These are phyloP conservation scores for Danio aesculapii DNA, from an alignment of 2,797 vertebrate genomes.

Conservation along the genomic window DNA sequence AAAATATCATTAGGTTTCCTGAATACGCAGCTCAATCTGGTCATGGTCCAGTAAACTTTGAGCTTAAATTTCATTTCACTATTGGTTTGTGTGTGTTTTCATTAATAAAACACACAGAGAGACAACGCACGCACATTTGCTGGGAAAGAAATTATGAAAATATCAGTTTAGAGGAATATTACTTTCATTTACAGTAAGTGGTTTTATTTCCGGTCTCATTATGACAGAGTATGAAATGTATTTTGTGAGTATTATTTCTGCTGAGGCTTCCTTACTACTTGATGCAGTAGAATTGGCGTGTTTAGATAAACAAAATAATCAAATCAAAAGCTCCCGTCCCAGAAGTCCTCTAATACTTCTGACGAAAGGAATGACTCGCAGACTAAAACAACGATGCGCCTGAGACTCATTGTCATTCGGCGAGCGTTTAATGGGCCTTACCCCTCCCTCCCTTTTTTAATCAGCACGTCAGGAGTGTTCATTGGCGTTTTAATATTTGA, in stretches of 20 bases:
- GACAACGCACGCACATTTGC: not conserved
- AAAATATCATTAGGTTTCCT: slow-evolving; percentile 47
- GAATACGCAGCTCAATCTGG: slow-evolving; percentile 36
- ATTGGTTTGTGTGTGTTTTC: slow-evolving; percentile 35
- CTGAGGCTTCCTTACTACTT: slow-evolving; percentile 7
- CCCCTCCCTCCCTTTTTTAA: slow-evolving; percentile 54
- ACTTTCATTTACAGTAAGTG: slow-evolving; percentile 10
- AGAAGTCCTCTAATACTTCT: slow-evolving; percentile 7
- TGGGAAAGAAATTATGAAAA: slow-evolving; percentile 19
- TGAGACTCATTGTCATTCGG: slow-evolving; percentile 64
- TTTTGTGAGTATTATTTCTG: slow-evolving; percentile 22
- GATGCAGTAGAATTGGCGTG: slow-evolving; percentile 14
- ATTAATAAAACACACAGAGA: slow-evolving; percentile 12
- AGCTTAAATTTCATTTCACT: slow-evolving; percentile 43
- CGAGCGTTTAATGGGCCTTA: slow-evolving; percentile 50
- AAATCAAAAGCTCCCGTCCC: slow-evolving; percentile 9
- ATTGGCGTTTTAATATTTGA: slow-evolving; percentile 50
- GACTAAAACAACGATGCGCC: slow-evolving; percentile 53
- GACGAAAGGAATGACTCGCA: slow-evolving; percentile 37
- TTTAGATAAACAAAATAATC: slow-evolving; percentile 30
- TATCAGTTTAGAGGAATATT: slow-evolving; percentile 29
- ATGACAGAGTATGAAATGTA: slow-evolving; percentile 24
- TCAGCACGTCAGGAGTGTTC: slow-evolving; percentile 56
- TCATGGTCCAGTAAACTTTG: slow-evolving; percentile 39
- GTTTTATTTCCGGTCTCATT: slow-evolving; percentile 25